Base-by-base conservation (phyloP, 2,113 vertebrate genomes). In the Tyrannus savana region DNA sequence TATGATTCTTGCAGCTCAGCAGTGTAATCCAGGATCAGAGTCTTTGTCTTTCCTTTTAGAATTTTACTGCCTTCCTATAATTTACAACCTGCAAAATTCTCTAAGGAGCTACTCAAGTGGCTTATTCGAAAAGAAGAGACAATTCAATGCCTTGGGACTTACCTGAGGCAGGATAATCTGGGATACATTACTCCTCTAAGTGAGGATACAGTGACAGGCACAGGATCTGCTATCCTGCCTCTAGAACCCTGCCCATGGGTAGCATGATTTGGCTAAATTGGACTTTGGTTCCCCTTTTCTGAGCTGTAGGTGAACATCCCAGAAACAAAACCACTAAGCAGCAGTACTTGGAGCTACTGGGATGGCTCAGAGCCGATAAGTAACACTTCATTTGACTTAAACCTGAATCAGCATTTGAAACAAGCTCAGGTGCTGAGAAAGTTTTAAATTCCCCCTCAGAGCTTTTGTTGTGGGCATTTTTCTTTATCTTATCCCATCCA, bases 21-120 rank as follows among this genome's bases (percentile, higher is more conserved):
- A 63, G n/a, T 27, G 46, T 59, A 81, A 91, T 62, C 37, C 37
- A 73, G 69, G 56, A 90, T 67, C 63, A 62, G 44, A 82, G 66
- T 27, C 59, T 71, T 46, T 80, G 81, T 68, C 69, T 84, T 93
- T 71, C 47, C 55, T 77, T 89, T 73, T 44, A 92, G 50, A 67
- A 10, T 81, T 95, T 95, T 84, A 94, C 46, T 89, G 42, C n/a
- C 27, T 91, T 75, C 50, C 85, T 53, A 44, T 41, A 83, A 93
- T 87, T 88, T 87, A 79, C 62, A 91, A 73, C 60, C 49, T 81
- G 56, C 16, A 72, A 47, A 76, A 42, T 47, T 84, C 93, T 82
- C 88, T 28, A 11, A 79, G 72, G 88, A 80, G 41, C 41, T 30
- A 50, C 30, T 88, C 50, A 76, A 52, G 41, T 53, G 94, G n/a